Evolutionary conservation across 37 sponge, comb jelly and placozoan species (phyloP), one percentile per base, ranked within the genome.

Genomic region (Oopsacas minuta): DNA sequence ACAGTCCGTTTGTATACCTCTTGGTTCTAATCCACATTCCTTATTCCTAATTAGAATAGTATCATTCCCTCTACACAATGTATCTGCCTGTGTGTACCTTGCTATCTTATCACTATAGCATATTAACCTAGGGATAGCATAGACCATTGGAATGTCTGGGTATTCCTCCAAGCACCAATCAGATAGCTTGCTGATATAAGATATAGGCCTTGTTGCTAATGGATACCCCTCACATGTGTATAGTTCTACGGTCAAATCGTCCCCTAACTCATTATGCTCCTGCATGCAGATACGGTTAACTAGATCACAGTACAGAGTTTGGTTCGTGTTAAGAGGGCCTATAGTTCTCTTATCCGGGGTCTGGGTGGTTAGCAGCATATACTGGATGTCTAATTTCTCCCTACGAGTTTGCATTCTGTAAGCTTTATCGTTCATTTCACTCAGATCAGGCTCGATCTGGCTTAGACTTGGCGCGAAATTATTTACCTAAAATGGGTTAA

Each of bases 131-230:
- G 75, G 75, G 30, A 61, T 34, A 3, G 75, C 75, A 12, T 61
- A 61, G 17, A 61, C 32, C 1, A 61, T 25, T 5, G 75, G 75
- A 3, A 34, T 3, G 75, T 61, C 17, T 3, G 75, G 75, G 30
- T 61, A 61, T 34, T 61, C 75, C 75, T 61, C 75, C 5, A 61
- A 34, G 28, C 75, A 61, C 75, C 75, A 61, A 34, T 61, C 75
- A 34, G 75, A 61, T 34, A 61, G 75, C 30, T 61, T 61, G 75
- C 75, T 61, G 20, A 61, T 61, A 34, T 61, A 61, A 34, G 17
- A 61, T 25, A 61, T 3, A 12, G 75, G 75, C 30, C 17, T 61
- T 5, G 75, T 61, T 25, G 75, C 75, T 12, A 61, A 20, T 20
- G 75, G 75, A 34, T 61, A 61, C 75, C 75, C 75, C 30, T 61